Conservation (phyloP, 2,888 invertebrate species). For the Mythimna pallens region DNA sequence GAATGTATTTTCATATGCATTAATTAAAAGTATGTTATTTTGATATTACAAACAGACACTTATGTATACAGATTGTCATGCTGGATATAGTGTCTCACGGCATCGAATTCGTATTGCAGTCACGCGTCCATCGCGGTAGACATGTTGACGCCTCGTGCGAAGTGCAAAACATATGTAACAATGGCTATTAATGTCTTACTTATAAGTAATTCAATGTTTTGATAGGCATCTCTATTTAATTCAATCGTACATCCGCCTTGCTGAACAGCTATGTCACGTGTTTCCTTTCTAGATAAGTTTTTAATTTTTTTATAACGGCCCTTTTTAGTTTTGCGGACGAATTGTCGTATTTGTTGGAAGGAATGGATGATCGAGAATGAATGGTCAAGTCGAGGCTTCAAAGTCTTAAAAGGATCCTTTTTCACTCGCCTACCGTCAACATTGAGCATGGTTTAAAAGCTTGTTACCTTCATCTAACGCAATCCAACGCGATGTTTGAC, state of each 20-base stretch:
- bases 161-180: constrained; percentile 58
- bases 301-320: background rate
- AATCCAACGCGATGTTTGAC: no score
- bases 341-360: no score
- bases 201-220: constrained; percentile 55
- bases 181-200: constrained; percentile 59
- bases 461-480: no score
- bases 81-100: constrained; percentile 45
- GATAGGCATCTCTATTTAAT: constrained; percentile 51
- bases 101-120: constrained; percentile 53
- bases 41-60: background rate
- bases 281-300: constrained; percentile 2
- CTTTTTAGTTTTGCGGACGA: no score
- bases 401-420: no score
- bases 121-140: constrained; percentile 60
- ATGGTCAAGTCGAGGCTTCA: no score
- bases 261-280: background rate
- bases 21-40: background rate
- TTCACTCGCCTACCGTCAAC: no score
- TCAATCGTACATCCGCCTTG: constrained; percentile 20
- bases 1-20: background rate
- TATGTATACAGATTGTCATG: constrained; percentile 35
- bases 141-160: constrained; percentile 60
- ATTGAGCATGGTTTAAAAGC: no score
- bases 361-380: no score